phyloP scores from a whole-genome alignment of 2,888 invertebrate genomes.

The Camponotus fellah region DNA sequence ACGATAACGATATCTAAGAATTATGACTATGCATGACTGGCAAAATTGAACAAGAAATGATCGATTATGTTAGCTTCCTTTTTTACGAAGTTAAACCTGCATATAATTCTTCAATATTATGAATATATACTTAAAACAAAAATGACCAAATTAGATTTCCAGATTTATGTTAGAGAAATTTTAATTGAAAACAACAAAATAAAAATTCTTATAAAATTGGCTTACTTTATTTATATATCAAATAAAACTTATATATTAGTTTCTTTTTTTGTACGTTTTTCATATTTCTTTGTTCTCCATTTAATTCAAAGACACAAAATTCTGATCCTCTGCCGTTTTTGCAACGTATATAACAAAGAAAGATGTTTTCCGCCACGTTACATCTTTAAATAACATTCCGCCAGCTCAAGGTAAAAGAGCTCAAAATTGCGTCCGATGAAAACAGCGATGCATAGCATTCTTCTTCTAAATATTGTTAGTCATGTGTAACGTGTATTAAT shows the following conservation, averaged over 20 bases:
- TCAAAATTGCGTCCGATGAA: conserved; percentile 23
- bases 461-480: conserved; percentile 18
- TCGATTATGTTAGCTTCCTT: not conserved
- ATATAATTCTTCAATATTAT: not conserved
- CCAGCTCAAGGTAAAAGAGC: conserved; percentile 24
- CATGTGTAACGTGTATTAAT: not conserved
- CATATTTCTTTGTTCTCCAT: not conserved
- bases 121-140: not conserved
- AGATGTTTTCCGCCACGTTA: conserved; percentile 35
- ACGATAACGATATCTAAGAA: not conserved
- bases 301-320: not conserved
- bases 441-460: conserved; percentile 22
- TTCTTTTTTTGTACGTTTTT: not conserved
- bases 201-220: not conserved
- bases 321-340: conserved; percentile 53
- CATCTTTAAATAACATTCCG: conserved; percentile 63
- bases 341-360: conserved; percentile 25
- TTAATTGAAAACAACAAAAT: not conserved
- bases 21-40: not conserved
- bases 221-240: not conserved
- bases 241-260: not conserved
- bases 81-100: not conserved
- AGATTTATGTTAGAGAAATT: not conserved
- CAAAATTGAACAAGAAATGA: conserved; percentile 12
- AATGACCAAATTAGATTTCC: not conserved